Conservation (phyloP, 2,888 invertebrate genomes). For the Melikaiella ostensackeni region DNA sequence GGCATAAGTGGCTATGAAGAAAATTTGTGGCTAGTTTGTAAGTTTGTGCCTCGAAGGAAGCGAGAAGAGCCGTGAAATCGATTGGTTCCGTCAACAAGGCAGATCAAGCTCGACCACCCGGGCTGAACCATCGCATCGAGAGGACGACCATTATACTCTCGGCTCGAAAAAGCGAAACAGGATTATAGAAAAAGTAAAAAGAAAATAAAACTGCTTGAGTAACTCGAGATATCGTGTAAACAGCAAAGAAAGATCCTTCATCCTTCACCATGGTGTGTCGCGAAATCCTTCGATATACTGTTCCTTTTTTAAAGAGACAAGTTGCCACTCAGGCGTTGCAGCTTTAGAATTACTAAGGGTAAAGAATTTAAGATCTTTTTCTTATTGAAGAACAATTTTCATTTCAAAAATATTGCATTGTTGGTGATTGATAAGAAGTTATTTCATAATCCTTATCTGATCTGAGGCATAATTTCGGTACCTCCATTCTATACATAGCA, state of each 20-base stretch:
- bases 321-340: constrained; percentile 26
- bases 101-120: constrained; percentile 55
- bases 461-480: no score
- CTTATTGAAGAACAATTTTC: background rate
- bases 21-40: constrained; percentile 46
- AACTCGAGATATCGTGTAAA: constrained; percentile 44
- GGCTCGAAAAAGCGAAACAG: constrained; percentile 34
- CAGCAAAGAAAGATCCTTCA: constrained; percentile 47
- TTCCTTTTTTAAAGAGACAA: background rate
- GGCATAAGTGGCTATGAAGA: constrained; percentile 56
- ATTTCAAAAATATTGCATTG: no score
- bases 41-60: constrained; percentile 50
- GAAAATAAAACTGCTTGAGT: constrained; percentile 40
- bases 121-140: constrained; percentile 43
- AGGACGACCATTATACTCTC: constrained; percentile 36
- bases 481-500: no score
- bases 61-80: constrained; percentile 60
- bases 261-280: constrained; percentile 40
- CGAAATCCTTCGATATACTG: constrained; percentile 28
- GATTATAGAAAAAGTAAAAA: constrained; percentile 44
- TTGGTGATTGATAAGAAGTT: no score
- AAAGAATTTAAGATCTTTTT: background rate
- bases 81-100: constrained; percentile 61
- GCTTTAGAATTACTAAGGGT: constrained; percentile 20
- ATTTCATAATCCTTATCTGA: background rate